phyloP scores from a whole-genome alignment of 2,888 invertebrate species.

The Andricus quercusramuli region DNA sequence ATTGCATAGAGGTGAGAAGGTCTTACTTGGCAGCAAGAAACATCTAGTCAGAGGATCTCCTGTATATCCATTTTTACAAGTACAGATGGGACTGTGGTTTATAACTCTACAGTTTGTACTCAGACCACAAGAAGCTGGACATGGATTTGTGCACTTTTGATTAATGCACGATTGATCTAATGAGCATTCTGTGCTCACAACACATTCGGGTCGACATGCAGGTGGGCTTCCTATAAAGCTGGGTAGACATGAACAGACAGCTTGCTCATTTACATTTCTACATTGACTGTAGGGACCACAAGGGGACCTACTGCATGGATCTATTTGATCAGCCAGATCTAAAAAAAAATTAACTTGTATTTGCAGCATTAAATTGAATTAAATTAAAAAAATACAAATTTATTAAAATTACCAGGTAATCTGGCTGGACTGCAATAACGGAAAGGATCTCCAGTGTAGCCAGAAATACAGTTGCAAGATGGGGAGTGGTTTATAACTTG shows the following conservation, averaged over 20 bases:
- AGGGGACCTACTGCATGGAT: constrained; percentile 77
- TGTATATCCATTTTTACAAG: constrained; percentile 77
- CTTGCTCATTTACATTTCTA: constrained; percentile 83
- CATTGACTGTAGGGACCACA: constrained; percentile 84
- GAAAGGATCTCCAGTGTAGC: constrained; percentile 84
- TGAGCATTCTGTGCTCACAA: constrained; percentile 84
- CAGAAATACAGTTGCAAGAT: constrained; percentile 82
- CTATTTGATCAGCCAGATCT: constrained; percentile 70
- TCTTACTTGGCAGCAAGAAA: constrained; percentile 78
- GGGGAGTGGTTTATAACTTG: constrained; percentile 84
- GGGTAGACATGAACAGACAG: constrained; percentile 84
- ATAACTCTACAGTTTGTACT: constrained; percentile 88
- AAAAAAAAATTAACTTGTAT: constrained; percentile 57
- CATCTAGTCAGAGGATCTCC: constrained; percentile 83
- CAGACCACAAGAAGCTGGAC: constrained; percentile 88
- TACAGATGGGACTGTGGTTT: constrained; percentile 80
- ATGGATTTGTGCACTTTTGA: constrained; percentile 86
- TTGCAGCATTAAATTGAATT: constrained; percentile 63
- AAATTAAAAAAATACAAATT: constrained; percentile 84
- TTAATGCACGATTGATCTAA: constrained; percentile 84
- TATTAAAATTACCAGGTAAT: constrained; percentile 77
- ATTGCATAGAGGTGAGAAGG: constrained; percentile 65
- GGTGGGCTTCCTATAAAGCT: constrained; percentile 84
- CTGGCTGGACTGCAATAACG: constrained; percentile 80
- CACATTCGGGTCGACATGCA: constrained; percentile 85